phyloP scores from a whole-genome alignment of 2,888 invertebrate genomes.

The Nomada fucata region DNA sequence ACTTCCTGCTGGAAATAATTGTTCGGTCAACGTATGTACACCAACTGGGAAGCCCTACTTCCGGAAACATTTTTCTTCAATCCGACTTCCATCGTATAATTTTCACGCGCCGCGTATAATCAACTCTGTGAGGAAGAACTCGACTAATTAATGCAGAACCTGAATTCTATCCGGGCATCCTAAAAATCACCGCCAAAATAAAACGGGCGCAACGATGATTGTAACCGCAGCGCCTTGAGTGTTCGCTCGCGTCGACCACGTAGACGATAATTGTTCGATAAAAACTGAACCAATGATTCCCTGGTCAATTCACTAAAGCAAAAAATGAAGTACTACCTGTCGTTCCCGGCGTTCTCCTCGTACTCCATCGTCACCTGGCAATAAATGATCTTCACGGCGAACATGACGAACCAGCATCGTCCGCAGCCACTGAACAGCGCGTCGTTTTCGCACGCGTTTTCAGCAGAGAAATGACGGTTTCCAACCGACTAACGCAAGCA shows the following conservation, averaged over 20 bases:
- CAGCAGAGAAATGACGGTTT: constrained; percentile 48
- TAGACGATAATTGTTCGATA: too few relatives aligned
- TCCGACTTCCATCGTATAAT: too few relatives aligned
- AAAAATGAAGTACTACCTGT: constrained; percentile 47
- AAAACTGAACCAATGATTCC: too few relatives aligned
- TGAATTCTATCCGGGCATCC: too few relatives aligned
- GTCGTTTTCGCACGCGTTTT: constrained; percentile 44
- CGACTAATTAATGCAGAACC: too few relatives aligned
- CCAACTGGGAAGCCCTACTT: neutral
- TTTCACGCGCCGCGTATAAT: too few relatives aligned
- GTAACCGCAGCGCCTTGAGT: neutral
- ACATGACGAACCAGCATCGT: constrained; percentile 73
- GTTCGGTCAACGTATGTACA: neutral
- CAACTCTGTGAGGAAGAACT: too few relatives aligned
- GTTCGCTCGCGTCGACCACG: too few relatives aligned
- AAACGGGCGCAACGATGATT: too few relatives aligned
- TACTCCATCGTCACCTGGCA: constrained; percentile 82
- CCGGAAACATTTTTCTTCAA: constrained; percentile 8
- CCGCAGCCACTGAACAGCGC: constrained; percentile 33
- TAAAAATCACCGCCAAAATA: too few relatives aligned
- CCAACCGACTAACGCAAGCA: constrained; percentile 22
- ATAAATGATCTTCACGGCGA: constrained; percentile 81
- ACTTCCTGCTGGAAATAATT: constrained; percentile 28
- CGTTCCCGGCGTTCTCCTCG: constrained; percentile 59
- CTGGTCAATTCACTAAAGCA: too few relatives aligned